These are phyloP conservation scores for Hololepta plana DNA, from an alignment of 2,888 invertebrate species.

Conservation along the genomic window DNA sequence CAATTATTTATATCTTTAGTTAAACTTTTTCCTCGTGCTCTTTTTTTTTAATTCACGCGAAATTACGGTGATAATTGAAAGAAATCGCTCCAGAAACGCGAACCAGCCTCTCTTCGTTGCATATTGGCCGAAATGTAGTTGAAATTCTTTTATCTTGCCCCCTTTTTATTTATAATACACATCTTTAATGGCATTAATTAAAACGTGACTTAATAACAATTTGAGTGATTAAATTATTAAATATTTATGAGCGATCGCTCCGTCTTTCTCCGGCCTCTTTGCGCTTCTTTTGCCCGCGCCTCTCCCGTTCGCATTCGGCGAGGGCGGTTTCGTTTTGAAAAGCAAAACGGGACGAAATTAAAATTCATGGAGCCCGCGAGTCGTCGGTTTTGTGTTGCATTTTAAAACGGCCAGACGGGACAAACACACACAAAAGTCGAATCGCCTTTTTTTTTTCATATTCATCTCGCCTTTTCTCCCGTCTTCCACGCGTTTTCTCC, in stretches of 20 bases:
- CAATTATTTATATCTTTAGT: too few relatives aligned
- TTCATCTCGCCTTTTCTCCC: too few relatives aligned
- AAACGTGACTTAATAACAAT: slow-evolving; percentile 13
- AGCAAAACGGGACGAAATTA: slow-evolving; percentile 17
- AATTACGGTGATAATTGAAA: too few relatives aligned
- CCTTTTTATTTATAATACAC: slow-evolving; percentile 2
- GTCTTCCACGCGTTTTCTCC: too few relatives aligned
- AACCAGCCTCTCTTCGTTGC: neutral
- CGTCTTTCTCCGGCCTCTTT: neutral
- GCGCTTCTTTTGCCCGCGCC: neutral
- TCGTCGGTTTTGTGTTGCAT: slow-evolving; percentile 16
- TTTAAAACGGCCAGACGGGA: slow-evolving; percentile 16
- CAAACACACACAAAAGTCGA: too few relatives aligned
- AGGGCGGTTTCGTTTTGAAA: slow-evolving; percentile 13
- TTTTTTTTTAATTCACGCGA: too few relatives aligned
- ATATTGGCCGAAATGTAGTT: neutral
- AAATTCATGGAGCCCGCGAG: slow-evolving; percentile 19
- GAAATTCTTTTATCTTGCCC: neutral
- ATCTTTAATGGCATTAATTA: slow-evolving; percentile 8
- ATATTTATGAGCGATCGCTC: slow-evolving; percentile 12
- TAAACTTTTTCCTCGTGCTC: too few relatives aligned
- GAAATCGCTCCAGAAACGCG: neutral
- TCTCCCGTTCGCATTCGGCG: slow-evolving; percentile 7
- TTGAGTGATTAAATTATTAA: slow-evolving; percentile 14
- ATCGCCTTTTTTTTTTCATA: too few relatives aligned